Conservation (phyloP, 2,888 invertebrate species). For the Hetaerina titia region DNA sequence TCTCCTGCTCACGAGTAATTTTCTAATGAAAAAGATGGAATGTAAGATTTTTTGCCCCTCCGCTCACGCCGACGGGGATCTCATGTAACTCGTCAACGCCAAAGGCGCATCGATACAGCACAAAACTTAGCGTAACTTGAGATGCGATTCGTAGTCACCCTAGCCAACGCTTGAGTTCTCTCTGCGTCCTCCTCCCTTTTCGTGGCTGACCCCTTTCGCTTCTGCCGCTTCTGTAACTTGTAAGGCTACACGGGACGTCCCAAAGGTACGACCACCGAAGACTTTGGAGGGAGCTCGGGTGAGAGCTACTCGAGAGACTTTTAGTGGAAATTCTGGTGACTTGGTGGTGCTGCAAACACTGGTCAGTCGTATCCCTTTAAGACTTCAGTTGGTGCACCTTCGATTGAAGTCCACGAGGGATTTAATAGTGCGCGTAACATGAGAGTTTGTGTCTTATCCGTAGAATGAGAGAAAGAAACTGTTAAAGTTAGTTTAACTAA, state of each 20-base stretch:
- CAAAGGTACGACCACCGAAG: background rate
- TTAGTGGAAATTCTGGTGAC: background rate
- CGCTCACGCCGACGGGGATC: too few relatives aligned
- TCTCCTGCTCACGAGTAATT: too few relatives aligned
- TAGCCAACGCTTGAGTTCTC: background rate
- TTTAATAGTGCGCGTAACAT: too few relatives aligned
- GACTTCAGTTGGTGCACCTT: too few relatives aligned
- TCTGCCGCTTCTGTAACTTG: background rate
- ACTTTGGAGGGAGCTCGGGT: background rate
- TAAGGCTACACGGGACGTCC: background rate
- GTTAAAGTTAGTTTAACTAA: too few relatives aligned
- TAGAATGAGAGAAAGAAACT: too few relatives aligned
- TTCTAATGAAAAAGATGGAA: too few relatives aligned
- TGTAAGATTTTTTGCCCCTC: too few relatives aligned
- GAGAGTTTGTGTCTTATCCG: too few relatives aligned
- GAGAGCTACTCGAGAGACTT: background rate
- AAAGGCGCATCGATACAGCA: background rate
- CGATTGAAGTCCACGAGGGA: too few relatives aligned
- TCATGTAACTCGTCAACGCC: background rate
- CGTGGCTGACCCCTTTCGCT: background rate
- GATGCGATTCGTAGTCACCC: background rate
- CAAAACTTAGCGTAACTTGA: background rate
- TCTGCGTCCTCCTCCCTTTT: background rate
- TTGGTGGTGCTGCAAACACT: too few relatives aligned
- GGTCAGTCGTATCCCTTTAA: too few relatives aligned